phyloP scores from a whole-genome alignment of 2,113 vertebrate genomes.

The Caranx ignobilis region DNA sequence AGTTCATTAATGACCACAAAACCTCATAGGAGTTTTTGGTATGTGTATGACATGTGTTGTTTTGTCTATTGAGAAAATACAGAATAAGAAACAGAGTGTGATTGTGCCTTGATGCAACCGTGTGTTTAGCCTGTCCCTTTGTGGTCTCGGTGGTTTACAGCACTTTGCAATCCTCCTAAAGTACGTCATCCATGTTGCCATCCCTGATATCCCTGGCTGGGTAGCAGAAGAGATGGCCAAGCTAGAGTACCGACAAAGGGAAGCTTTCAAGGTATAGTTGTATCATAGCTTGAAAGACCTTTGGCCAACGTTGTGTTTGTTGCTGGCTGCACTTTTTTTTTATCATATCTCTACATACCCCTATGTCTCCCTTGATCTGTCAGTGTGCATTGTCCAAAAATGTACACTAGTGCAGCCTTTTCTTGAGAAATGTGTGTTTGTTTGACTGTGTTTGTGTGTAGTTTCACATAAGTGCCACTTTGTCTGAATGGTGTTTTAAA shows the following conservation, averaged over 20 bases:
- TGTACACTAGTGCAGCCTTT: slow-evolving; percentile 14
- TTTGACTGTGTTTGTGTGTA: slow-evolving; percentile 15
- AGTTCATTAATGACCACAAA: slow-evolving; percentile 15
- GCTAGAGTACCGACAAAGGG: slow-evolving; percentile 92
- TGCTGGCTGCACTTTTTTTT: slow-evolving; percentile 43
- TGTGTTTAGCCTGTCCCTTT: slow-evolving; percentile 70
- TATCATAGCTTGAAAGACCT: slow-evolving; percentile 76
- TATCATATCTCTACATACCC: slow-evolving; percentile 10
- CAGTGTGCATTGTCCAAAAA: slow-evolving; percentile 14
- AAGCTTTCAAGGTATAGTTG: slow-evolving; percentile 93
- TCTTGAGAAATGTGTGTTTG: slow-evolving; percentile 9
- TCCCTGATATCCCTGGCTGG: slow-evolving; percentile 95
- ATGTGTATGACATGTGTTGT: slow-evolving; percentile 2
- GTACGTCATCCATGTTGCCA: slow-evolving; percentile 93
- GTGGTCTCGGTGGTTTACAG: slow-evolving; percentile 82
- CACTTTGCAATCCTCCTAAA: slow-evolving; percentile 95
- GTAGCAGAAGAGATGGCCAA: slow-evolving; percentile 97
- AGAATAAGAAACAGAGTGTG: slow-evolving; percentile 16
- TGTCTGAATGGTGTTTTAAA: background rate
- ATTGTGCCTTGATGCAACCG: slow-evolving; percentile 36
- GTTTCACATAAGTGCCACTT: slow-evolving; percentile 2
- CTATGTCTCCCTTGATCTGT: slow-evolving; percentile 36
- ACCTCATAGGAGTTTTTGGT: slow-evolving; percentile 31
- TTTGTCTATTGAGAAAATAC: slow-evolving; percentile 1
- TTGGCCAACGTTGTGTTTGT: slow-evolving; percentile 51